These are phyloP conservation scores for Dugesia japonica DNA, from an alignment of 2,888 invertebrate genomes.

Conservation along the genomic window DNA sequence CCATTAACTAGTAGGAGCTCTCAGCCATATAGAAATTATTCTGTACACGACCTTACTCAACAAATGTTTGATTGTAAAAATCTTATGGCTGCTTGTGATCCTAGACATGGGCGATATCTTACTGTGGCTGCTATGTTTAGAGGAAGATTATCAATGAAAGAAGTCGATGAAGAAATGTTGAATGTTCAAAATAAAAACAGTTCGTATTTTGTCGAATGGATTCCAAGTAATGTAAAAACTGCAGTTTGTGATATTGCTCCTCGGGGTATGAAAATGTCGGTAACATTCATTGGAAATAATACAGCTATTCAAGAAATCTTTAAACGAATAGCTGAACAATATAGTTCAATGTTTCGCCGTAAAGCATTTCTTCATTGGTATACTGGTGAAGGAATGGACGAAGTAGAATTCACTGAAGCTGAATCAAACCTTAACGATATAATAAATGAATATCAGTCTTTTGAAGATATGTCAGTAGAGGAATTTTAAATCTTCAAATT, in stretches of 20 bases:
- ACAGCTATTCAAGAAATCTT: conserved; percentile 37
- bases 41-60: conserved; percentile 34
- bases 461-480: conserved; percentile 28
- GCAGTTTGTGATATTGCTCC: conserved; percentile 77
- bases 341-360: conserved; percentile 57
- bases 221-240: conserved; percentile 72
- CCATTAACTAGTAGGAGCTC: conserved; percentile 29
- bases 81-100: conserved; percentile 35
- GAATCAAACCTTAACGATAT: conserved; percentile 32
- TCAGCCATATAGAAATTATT: conserved; percentile 29
- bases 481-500: too few species aligned
- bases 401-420: conserved; percentile 33
- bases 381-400: conserved; percentile 33
- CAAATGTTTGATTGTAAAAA: conserved; percentile 35
- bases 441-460: conserved; percentile 30
- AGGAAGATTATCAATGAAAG: conserved; percentile 32
- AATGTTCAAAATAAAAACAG: conserved; percentile 81
- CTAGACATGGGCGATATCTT: conserved; percentile 33
- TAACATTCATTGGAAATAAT: conserved; percentile 59
- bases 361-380: conserved; percentile 34
- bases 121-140: conserved; percentile 33
- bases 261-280: conserved; percentile 69
- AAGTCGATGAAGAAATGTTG: conserved; percentile 61
- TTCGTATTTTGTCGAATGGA: conserved; percentile 66
- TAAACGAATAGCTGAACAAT: conserved; percentile 37